Evolutionary conservation across 2,113 vertebrate species (phyloP).

Genomic region (Nothoprocta perdicaria): DNA sequence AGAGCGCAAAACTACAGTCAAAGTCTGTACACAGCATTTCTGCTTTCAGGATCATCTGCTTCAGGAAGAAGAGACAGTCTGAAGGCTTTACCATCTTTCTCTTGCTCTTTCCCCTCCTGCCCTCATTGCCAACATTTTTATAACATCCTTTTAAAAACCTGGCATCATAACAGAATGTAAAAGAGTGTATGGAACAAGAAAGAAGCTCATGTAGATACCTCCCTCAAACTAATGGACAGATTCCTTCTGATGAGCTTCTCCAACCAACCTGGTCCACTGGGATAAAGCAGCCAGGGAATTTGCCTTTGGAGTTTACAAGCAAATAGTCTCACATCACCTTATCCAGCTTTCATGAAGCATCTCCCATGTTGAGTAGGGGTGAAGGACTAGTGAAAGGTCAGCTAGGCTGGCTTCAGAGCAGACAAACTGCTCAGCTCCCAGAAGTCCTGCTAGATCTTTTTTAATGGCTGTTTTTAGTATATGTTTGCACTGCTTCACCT

Average conservation of each 20-base stretch:
- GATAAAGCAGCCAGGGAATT: neutral
- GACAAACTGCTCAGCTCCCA: neutral
- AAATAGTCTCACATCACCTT: neutral
- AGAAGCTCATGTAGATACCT: neutral
- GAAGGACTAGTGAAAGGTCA: neutral
- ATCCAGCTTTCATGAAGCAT: neutral
- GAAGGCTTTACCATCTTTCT: neutral
- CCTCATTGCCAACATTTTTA: neutral
- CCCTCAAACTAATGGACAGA: neutral
- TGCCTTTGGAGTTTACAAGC: neutral
- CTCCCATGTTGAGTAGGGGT: neutral
- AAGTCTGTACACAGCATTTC: neutral
- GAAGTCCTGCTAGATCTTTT: neutral
- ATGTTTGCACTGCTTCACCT: neutral
- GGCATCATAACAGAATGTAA: neutral
- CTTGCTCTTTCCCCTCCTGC: neutral
- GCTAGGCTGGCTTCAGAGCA: neutral
- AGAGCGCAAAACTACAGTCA: neutral
- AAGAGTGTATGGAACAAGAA: neutral
- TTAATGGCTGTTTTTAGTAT: neutral
- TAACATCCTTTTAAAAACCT: constrained; percentile 1
- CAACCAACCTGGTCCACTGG: neutral
- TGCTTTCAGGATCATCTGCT: neutral
- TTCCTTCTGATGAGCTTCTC: neutral
- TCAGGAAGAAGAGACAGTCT: neutral